phyloP scores from a whole-genome alignment of 1,140 invertebrate genomes.

The Macrobrachium nipponense region DNA sequence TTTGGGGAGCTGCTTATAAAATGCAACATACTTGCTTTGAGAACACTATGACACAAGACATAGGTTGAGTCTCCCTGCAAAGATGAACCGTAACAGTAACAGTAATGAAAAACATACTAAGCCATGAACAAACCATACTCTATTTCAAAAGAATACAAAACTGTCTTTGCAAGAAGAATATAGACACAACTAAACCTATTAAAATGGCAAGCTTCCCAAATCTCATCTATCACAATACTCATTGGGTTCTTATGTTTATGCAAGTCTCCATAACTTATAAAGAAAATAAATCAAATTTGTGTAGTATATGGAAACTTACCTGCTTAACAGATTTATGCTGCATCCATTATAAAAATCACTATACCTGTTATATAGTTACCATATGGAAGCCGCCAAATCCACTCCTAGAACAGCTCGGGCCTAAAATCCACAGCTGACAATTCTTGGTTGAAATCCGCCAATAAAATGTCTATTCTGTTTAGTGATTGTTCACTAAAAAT shows the following conservation, averaged over 20 bases:
- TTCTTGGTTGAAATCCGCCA: conserved; percentile 59
- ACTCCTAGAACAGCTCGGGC: conserved; percentile 58
- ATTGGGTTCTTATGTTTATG: not conserved
- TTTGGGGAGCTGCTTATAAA: not conserved
- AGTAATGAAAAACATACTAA: too few relatives aligned
- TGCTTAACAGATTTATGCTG: conserved; percentile 54
- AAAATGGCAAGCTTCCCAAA: conserved; percentile 47
- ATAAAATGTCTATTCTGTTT: conserved; percentile 61
- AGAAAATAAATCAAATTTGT: conserved; percentile 1
- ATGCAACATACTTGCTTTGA: conserved; percentile 54
- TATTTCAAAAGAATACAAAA: too few relatives aligned
- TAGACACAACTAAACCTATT: conserved; percentile 54
- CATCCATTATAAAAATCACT: conserved; percentile 61
- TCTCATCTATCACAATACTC: conserved; percentile 1
- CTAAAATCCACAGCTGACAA: conserved; percentile 60
- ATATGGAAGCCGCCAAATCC: conserved; percentile 56
- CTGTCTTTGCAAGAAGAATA: conserved; percentile 48
- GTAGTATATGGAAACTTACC: conserved; percentile 35
- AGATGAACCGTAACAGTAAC: not conserved
- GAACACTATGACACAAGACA: conserved; percentile 60
- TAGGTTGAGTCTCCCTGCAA: conserved; percentile 50
- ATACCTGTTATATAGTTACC: conserved; percentile 64
- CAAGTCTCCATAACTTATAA: not conserved
- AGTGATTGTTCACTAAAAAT: conserved; percentile 57
- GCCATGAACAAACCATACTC: too few relatives aligned